A percentile compares a stretch with the other conserved stretches of the same genome.
phyloP scores from a whole-genome alignment of 1,140 invertebrate species.

The Caerostris darwini region DNA sequence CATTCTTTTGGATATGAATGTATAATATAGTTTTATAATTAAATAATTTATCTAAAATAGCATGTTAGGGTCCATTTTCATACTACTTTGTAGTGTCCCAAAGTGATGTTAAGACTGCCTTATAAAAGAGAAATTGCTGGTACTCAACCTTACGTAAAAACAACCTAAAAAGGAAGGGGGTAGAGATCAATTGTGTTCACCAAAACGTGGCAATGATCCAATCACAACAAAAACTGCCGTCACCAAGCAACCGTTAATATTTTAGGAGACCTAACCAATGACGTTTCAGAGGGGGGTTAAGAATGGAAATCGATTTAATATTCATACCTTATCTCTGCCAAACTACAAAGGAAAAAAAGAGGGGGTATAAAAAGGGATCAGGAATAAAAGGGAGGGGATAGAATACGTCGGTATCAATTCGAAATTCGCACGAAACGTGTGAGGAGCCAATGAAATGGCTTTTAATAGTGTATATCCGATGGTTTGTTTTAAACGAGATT shows the following conservation, averaged over 20 bases:
- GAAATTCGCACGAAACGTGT: slow-evolving; percentile 66
- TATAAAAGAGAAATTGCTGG: too few relatives aligned
- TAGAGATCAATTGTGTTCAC: slow-evolving; percentile 44
- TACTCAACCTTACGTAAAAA: not conserved
- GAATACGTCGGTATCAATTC: slow-evolving; percentile 65
- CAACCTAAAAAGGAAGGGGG: slow-evolving; percentile 12
- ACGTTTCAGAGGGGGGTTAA: slow-evolving; percentile 26
- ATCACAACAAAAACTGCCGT: slow-evolving; percentile 68
- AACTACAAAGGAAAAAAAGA: not conserved
- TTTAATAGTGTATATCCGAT: slow-evolving; percentile 58
- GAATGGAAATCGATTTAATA: slow-evolving; percentile 71
- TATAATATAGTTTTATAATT: too few relatives aligned
- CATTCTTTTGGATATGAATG: too few relatives aligned
- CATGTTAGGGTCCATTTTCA: too few relatives aligned
- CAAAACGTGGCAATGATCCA: slow-evolving; percentile 68
- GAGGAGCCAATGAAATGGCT: slow-evolving; percentile 65
- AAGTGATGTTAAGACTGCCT: too few relatives aligned
- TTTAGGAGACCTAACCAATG: slow-evolving; percentile 73
- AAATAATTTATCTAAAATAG: too few relatives aligned
- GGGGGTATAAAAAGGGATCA: slow-evolving; percentile 42
- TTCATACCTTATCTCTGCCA: slow-evolving; percentile 51
- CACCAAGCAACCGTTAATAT: slow-evolving; percentile 71
- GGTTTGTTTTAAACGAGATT: slow-evolving; percentile 55
- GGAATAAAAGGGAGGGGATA: slow-evolving; percentile 21
- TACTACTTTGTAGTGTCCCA: too few relatives aligned